These are phyloP conservation scores for Cremastinae sp. DNA, from an alignment of 2,888 invertebrate species.

Conservation along the genomic window DNA sequence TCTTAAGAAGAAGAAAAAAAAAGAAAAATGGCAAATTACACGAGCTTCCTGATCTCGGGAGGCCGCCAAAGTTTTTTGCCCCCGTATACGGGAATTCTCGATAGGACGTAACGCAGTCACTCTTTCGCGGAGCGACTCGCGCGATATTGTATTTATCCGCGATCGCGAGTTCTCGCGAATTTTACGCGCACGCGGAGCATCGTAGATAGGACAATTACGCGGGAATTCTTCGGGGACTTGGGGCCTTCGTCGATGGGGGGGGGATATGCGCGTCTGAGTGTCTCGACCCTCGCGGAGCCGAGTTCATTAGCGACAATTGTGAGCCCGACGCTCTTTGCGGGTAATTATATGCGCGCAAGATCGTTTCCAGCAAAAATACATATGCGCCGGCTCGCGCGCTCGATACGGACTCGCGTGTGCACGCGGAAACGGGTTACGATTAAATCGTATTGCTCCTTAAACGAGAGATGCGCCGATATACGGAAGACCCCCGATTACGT, in stretches of 20 bases:
- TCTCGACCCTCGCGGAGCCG: conserved; percentile 46
- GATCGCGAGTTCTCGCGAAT: conserved; percentile 32
- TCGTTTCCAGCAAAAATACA: conserved; percentile 26
- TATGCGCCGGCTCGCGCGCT: background rate
- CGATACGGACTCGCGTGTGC: conserved; percentile 49
- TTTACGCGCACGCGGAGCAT: conserved; percentile 23
- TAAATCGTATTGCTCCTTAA: conserved; percentile 71
- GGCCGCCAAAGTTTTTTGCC: conserved; percentile 7
- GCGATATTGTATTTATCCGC: conserved; percentile 36
- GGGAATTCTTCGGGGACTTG: conserved; percentile 34
- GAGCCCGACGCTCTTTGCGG: conserved; percentile 67
- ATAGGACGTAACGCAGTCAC: conserved; percentile 26
- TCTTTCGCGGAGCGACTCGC: conserved; percentile 22
- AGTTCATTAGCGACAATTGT: conserved; percentile 72
- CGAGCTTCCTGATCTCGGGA: conserved; percentile 42
- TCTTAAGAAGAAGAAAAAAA: conserved; percentile 4
- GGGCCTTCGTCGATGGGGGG: conserved; percentile 58
- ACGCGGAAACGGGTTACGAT: conserved; percentile 69
- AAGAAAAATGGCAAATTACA: conserved; percentile 16
- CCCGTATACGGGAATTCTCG: conserved; percentile 15
- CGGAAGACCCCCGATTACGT: conserved; percentile 59
- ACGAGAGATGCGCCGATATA: conserved; percentile 63
- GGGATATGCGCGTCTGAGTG: conserved; percentile 62
- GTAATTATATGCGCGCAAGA: conserved; percentile 66
- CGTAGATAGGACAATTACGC: conserved; percentile 25